A percentile compares a stretch with the other conserved stretches of the same genome.
Conservation (phyloP, 2,113 vertebrate species). For the Stigmatopora nigra region DNA sequence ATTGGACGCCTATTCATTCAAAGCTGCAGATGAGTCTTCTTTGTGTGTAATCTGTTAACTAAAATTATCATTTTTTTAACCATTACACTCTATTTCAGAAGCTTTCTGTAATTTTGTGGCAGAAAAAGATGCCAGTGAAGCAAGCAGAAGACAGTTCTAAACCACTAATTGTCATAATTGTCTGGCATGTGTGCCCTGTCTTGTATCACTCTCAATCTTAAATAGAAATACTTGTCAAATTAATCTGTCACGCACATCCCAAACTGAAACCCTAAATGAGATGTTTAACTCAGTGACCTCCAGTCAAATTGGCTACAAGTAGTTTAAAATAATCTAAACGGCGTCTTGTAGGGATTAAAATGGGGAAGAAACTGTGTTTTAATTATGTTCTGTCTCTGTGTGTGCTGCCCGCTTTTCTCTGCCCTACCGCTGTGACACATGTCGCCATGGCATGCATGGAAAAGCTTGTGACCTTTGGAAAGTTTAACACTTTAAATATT, state of each 20-base stretch:
- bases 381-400: conserved; percentile 24
- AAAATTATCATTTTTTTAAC: too few species aligned
- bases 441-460: conserved; percentile 67
- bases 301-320: conserved; percentile 5
- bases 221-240: conserved; percentile 6
- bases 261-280: conserved; percentile 22
- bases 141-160: not conserved
- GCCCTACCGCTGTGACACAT: conserved; percentile 53
- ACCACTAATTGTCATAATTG: conserved; percentile 4
- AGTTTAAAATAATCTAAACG: conserved; percentile 26
- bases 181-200: not conserved
- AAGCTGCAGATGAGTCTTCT: too few species aligned
- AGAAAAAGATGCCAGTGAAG: not conserved
- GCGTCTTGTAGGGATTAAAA: conserved; percentile 27
- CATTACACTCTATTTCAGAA: not conserved
- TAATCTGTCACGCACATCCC: conserved; percentile 7
- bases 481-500: conserved; percentile 81
- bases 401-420: conserved; percentile 19
- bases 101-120: not conserved
- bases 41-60: too few species aligned
- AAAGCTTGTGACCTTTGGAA: conserved; percentile 73
- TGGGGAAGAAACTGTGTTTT: conserved; percentile 23
- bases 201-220: not conserved
- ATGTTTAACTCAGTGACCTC: conserved; percentile 2
- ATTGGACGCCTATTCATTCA: too few species aligned